Percentiles rank a stretch among this genome's conserved stretches.
These are phyloP conservation scores for Atta texana DNA, from an alignment of 1,140 invertebrate species.

Conservation along the genomic window DNA sequence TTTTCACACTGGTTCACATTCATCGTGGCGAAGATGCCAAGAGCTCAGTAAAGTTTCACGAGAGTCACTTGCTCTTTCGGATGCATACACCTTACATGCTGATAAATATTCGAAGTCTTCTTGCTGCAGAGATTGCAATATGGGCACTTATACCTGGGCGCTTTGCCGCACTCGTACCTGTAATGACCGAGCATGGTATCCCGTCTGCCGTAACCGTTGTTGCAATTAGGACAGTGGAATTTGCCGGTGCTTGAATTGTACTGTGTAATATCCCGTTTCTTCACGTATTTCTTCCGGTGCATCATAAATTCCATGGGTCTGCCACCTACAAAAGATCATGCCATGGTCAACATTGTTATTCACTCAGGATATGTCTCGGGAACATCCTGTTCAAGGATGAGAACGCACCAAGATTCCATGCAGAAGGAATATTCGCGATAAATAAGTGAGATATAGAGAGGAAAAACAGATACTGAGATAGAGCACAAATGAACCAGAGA, in stretches of 20 bases:
- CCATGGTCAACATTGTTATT: conserved; percentile 63
- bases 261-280: conserved; percentile 73
- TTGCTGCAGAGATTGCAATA: conserved; percentile 85
- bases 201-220: conserved; percentile 83
- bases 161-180: conserved; percentile 88
- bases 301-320: conserved; percentile 60
- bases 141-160: conserved; percentile 88
- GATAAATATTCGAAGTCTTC: conserved; percentile 84
- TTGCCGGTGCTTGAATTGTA: conserved; percentile 83
- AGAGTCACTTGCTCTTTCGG: conserved; percentile 80
- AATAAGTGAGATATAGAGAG: not conserved
- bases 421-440: conserved; percentile 48
- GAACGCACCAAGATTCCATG: conserved; percentile 49
- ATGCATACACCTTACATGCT: conserved; percentile 82
- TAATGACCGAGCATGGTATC: conserved; percentile 85
- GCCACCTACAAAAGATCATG: conserved; percentile 82
- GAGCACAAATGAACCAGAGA: conserved; percentile 10
- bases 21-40: not conserved
- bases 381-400: conserved; percentile 9
- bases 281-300: conserved; percentile 63
- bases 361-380: not conserved
- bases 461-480: not conserved
- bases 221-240: conserved; percentile 84
- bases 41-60: conserved; percentile 80
- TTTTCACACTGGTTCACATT: not conserved